A percentile compares a stretch with the other conserved stretches of the same genome.
Conservation (phyloP, 2,797 vertebrate genomes). For the Otolemur crassicaudatus region DNA sequence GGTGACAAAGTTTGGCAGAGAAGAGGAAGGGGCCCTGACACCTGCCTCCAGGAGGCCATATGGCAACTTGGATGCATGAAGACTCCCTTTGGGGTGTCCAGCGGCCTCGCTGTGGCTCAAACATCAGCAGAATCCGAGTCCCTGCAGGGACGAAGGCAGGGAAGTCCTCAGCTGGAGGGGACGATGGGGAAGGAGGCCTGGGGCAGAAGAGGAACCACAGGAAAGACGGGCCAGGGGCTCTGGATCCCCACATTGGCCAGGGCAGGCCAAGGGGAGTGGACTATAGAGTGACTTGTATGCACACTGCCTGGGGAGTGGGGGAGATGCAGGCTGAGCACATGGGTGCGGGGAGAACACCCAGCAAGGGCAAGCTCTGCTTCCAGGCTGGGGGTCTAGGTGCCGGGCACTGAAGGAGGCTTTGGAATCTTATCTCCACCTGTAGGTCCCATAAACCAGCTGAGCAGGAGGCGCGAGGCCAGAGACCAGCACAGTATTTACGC, state of each 20-base stretch:
- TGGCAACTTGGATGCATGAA: not conserved
- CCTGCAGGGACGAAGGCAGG: rapidly evolving
- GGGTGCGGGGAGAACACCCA: rapidly evolving
- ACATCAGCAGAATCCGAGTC: rapidly evolving
- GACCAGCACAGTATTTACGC: not conserved
- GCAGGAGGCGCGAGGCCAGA: too few species aligned
- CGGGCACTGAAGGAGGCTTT: too few species aligned
- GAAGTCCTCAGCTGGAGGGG: not conserved
- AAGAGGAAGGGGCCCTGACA: not conserved
- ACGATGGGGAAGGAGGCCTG: not conserved
- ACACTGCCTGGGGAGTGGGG: not conserved
- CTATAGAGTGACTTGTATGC: too few species aligned
- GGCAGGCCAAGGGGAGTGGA: not conserved
- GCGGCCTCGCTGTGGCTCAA: rapidly evolving
- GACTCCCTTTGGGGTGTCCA: rapidly evolving
- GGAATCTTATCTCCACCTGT: not conserved
- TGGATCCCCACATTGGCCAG: rapidly evolving
- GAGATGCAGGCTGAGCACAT: not conserved
- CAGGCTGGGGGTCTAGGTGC: too few species aligned
- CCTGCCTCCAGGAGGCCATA: rapidly evolving
- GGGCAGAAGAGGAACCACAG: rapidly evolving
- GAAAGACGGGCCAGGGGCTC: rapidly evolving
- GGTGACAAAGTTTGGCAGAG: not conserved
- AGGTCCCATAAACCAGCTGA: too few species aligned
- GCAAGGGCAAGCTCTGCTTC: too few species aligned